phyloP scores from a whole-genome alignment of 2,888 invertebrate species.

The Eustalomyia histrio region DNA sequence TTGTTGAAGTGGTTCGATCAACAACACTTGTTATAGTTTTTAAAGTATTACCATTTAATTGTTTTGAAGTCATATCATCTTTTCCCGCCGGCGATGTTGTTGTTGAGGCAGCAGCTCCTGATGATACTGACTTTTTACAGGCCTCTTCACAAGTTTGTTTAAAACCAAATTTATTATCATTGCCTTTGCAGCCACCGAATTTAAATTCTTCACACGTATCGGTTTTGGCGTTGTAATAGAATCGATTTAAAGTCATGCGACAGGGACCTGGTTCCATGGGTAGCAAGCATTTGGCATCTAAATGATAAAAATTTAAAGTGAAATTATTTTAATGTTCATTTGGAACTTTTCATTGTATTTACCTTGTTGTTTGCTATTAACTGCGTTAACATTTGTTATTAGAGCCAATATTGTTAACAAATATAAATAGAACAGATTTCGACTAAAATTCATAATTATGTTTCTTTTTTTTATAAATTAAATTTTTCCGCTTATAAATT shows the following conservation, averaged over 20 bases:
- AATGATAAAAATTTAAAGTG: neutral
- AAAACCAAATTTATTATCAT: conserved; percentile 74
- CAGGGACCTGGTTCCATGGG: conserved; percentile 75
- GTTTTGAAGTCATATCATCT: neutral
- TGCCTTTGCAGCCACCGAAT: conserved; percentile 76
- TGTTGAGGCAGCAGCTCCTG: neutral
- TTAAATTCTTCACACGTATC: conserved; percentile 73
- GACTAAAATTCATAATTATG: conserved; percentile 28
- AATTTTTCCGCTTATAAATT: conserved; percentile 20
- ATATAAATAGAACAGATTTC: neutral
- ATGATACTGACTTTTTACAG: conserved; percentile 64
- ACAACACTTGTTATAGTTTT: neutral
- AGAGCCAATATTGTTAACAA: conserved; percentile 1
- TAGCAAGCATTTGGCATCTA: conserved; percentile 74
- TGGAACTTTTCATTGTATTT: neutral
- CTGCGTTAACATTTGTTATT: conserved; percentile 15
- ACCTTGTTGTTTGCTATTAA: conserved; percentile 34
- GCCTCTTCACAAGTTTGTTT: conserved; percentile 73
- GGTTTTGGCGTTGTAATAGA: conserved; percentile 72
- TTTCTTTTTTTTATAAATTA: neutral
- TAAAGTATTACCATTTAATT: conserved; percentile 5
- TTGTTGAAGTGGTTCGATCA: neutral
- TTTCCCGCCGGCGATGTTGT: neutral
- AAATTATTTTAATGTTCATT: neutral
- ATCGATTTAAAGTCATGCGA: conserved; percentile 74